phyloP scores from a whole-genome alignment of 2,888 invertebrate species.

The Carcina quercana region DNA sequence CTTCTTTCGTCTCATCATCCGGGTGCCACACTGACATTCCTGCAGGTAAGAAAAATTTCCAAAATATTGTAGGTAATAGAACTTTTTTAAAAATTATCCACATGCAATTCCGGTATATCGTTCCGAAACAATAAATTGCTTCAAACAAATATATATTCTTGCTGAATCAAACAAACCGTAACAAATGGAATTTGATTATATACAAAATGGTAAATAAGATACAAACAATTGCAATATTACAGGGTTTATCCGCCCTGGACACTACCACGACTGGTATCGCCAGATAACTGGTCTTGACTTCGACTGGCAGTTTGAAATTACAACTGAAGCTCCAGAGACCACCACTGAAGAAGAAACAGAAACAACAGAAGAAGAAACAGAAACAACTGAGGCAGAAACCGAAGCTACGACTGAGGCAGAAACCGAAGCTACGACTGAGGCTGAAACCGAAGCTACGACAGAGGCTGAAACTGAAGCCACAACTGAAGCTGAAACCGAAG shows the following conservation, averaged over 20 bases:
- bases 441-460: not conserved
- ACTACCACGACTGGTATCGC: conserved; percentile 39
- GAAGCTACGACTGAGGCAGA: not conserved
- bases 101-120: not conserved
- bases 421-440: not conserved
- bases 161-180: no score
- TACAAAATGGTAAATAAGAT: no score
- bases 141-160: no score
- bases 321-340: not conserved
- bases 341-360: not conserved
- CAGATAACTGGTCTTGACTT: conserved; percentile 35
- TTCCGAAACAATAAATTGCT: no score
- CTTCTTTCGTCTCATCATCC: conserved; percentile 45
- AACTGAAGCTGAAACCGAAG: not conserved
- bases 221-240: no score
- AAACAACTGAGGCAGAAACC: not conserved
- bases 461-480: not conserved
- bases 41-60: conserved; percentile 43
- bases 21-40: conserved; percentile 50
- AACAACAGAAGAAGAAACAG: not conserved
- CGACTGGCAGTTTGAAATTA: conserved; percentile 25
- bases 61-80: no score
- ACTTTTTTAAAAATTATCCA: no score
- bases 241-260: conserved; percentile 45
- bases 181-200: no score